Conservation (phyloP, 2,797 vertebrate genomes). For the Aselliscus stoliczkanus region DNA sequence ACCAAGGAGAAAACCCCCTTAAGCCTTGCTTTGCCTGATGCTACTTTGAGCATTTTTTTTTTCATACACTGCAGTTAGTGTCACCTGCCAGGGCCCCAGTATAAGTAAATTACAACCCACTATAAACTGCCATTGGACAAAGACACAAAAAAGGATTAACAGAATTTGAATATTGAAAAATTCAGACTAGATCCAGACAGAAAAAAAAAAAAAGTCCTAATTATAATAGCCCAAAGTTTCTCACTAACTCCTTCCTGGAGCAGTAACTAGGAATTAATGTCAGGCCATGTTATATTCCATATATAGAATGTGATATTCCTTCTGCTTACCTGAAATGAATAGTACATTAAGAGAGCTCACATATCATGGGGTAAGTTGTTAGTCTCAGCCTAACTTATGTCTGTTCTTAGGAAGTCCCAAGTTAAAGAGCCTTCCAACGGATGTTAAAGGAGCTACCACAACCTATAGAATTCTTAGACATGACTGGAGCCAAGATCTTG, state of each 20-base stretch:
- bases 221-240: background rate
- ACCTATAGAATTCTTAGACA: background rate
- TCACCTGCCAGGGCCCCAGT: background rate
- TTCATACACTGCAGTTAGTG: background rate
- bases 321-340: background rate
- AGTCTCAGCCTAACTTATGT: background rate
- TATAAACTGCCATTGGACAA: background rate
- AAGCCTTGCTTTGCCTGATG: background rate
- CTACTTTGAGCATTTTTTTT: background rate
- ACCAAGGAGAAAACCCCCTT: background rate
- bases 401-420: background rate
- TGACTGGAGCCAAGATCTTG: background rate
- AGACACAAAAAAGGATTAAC: background rate
- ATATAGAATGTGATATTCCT: background rate
- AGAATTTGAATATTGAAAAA: slow-evolving; percentile 20
- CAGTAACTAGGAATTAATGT: background rate
- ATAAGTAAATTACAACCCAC: background rate
- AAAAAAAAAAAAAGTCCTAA: background rate
- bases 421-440: background rate
- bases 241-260: background rate
- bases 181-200: background rate
- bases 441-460: background rate
- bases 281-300: background rate
- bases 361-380: background rate
- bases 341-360: background rate